Base-by-base conservation (phyloP, 2,888 invertebrate species). In the Papilio gigon region DNA sequence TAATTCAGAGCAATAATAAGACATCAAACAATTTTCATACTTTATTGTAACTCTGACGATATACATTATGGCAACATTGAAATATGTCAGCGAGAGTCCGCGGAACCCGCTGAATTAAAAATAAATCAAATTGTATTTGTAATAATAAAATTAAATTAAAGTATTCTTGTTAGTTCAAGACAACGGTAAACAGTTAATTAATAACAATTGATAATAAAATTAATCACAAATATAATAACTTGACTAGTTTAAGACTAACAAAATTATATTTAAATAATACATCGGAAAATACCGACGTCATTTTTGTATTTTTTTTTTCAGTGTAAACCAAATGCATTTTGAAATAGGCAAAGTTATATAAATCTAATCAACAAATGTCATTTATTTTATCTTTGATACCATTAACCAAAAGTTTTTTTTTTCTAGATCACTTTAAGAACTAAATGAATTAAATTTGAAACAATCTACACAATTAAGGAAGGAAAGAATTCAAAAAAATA, bases 171-270 rank as follows among this genome's bases (percentile, higher is more conserved):
- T 69, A 69, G 65, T 69, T 42, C 20, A 65, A 56, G 27, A 58
- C 63, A 47, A 65, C 42, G 27, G 22, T 35, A 64, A 61, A 40
- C 42, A 53, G 40, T 64, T 47, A 64, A 65, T 44, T 56, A 69
- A 53, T 69, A 65, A 67, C 68, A 61, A 65, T 40, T 65, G 37
- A 20, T 33, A 42, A 73, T 73, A 72, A 65, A 73, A 72, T 73
- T 68, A 71, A 73, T 62, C 60, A 64, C 73, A 73, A 73, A 73
- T 71, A 65, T 71, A 73, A 73, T 71, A 71, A 63, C 56, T 69
- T 73, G 73, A 73, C 73, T 73, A 73, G 73, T 71, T 71, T n/a
- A 65, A 61, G 67, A 67, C 56, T 67, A 62, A 67, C n/a, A 40
- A 30, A 56, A 12, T 40, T 65, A 64, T 58, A 58, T 20, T 58